These are phyloP conservation scores for Clanis bilineata DNA, from an alignment of 2,888 invertebrate species.

Conservation along the genomic window DNA sequence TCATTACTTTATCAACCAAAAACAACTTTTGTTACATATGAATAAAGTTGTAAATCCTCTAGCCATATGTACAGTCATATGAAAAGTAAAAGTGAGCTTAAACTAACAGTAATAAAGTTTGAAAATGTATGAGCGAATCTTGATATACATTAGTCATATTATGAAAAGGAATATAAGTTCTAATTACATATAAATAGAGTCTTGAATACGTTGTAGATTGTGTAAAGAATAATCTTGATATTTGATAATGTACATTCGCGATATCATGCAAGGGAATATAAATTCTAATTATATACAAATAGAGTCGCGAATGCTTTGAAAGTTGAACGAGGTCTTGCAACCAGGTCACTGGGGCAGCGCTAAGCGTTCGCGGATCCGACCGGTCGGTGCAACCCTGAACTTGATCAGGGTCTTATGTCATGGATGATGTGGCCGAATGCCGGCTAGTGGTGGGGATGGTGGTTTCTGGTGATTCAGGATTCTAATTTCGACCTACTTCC, in stretches of 20 bases:
- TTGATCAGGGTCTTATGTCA: constrained; percentile 59
- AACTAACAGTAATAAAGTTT: constrained; percentile 2
- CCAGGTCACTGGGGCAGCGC: constrained; percentile 51
- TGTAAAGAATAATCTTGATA: no score
- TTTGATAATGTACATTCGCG: no score
- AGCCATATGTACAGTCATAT: not conserved
- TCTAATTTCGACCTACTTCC: no score
- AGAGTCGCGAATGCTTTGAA: not conserved
- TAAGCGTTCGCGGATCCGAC: constrained; percentile 50
- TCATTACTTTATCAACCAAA: not conserved
- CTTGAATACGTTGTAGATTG: not conserved
- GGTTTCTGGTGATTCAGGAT: no score
- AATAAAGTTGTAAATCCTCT: not conserved
- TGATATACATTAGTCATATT: not conserved
- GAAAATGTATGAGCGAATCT: not conserved
- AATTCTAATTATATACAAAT: not conserved
- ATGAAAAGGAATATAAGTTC: no score
- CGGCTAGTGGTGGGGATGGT: not conserved
- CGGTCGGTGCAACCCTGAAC: constrained; percentile 66
- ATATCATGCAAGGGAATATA: no score
- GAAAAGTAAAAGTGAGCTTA: not conserved
- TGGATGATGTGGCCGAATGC: constrained; percentile 26
- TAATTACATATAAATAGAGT: not conserved
- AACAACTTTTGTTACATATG: not conserved
- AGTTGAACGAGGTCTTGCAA: constrained; percentile 3